Evolutionary conservation across 2,888 invertebrate species (phyloP).

Genomic region (Anthrax anthrax): DNA sequence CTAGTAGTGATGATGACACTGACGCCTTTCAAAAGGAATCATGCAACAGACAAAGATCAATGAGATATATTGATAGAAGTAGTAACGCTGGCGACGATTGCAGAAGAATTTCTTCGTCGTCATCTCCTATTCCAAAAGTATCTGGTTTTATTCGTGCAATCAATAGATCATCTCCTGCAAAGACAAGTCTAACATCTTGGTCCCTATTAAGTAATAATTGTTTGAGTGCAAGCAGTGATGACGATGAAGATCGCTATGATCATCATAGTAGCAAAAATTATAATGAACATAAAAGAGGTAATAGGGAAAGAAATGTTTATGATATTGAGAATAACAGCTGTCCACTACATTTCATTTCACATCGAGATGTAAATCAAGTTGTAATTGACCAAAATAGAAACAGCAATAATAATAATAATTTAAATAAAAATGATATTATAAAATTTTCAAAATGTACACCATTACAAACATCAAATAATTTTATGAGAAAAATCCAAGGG

Average conservation of each 20-base stretch:
- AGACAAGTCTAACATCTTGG: not conserved
- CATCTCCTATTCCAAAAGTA: not conserved
- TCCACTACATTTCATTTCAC: not conserved
- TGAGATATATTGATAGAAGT: not conserved
- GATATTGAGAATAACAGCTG: not conserved
- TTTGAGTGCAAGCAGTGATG: not conserved
- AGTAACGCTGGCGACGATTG: conserved; percentile 3
- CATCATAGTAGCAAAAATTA: not conserved
- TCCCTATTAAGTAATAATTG: conserved; percentile 9
- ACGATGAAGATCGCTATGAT: not conserved
- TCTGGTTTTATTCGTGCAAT: not conserved
- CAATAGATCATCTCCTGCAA: not conserved
- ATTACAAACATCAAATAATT: not conserved
- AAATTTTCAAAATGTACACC: too few relatives aligned
- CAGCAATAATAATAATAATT: not conserved
- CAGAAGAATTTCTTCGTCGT: not conserved
- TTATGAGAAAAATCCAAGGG: not conserved
- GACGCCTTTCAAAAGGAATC: too few relatives aligned
- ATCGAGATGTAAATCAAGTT: not conserved
- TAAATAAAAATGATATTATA: too few relatives aligned
- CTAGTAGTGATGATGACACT: too few relatives aligned
- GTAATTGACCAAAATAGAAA: not conserved
- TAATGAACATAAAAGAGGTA: not conserved
- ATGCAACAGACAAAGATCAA: too few relatives aligned
- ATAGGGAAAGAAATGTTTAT: not conserved